Evolutionary conservation across 2,797 vertebrate species (phyloP).

Genomic region (Galaxias olidus): DNA sequence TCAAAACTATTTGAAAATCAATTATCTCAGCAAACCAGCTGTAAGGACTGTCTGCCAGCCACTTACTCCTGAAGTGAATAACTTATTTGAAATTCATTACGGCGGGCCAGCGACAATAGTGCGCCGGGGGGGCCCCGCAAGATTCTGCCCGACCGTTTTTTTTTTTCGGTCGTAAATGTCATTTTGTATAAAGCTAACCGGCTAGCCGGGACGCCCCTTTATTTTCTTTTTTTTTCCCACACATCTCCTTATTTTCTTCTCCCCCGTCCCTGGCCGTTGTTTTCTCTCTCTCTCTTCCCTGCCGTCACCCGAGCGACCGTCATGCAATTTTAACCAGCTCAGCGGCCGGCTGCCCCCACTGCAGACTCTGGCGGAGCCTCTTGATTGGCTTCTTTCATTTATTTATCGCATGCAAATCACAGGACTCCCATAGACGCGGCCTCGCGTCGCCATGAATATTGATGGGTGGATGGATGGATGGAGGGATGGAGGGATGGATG

Average conservation of each 20-base stretch:
- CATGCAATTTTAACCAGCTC: conserved; percentile 83
- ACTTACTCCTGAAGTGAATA: conserved; percentile 92
- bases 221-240: conserved; percentile 25
- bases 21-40: conserved; percentile 94
- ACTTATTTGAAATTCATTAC: conserved; percentile 94
- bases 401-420: conserved; percentile 80
- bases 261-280: no score
- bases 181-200: conserved; percentile 70
- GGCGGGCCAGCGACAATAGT: conserved; percentile 72
- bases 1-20: conserved; percentile 95
- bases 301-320: conserved; percentile 50
- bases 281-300: neutral
- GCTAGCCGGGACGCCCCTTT: conserved; percentile 52
- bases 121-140: conserved; percentile 77
- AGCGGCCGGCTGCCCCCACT: conserved; percentile 49
- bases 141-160: conserved; percentile 56
- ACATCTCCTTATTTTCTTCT: neutral
- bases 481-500: neutral
- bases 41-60: conserved; percentile 86
- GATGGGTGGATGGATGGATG: conserved; percentile 28
- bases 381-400: conserved; percentile 73
- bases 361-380: conserved; percentile 57
- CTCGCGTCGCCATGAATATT: conserved; percentile 53
- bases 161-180: conserved; percentile 9
- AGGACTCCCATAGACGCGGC: conserved; percentile 47